Base-by-base conservation (phyloP, 2,888 invertebrate species). In the Erebia palarica region DNA sequence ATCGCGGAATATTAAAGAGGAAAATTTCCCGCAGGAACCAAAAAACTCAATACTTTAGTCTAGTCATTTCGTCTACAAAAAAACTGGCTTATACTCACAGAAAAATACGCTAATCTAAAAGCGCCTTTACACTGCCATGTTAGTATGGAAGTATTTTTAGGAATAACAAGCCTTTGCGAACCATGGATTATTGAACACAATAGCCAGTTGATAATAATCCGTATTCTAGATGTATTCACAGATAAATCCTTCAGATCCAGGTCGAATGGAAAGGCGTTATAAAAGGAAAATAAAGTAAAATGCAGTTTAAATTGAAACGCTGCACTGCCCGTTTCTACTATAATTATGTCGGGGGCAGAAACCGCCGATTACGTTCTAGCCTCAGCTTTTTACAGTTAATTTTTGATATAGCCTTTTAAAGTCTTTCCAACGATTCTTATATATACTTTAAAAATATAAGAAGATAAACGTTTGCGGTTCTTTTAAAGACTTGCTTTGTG, bases 281-380 rank as follows among this genome's bases (percentile, higher is more conserved):
- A 21, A 18, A 42, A 53, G n/a, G 64, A 36, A 36, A 53, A 53
- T 14, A 55, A 65, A 16, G 16, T 55, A 55, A 65, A 65, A 55
- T 57, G 57, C 57, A 57, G 66, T 66, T 57, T 58, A 14, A 66
- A 66, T 21, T 57, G 66, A 55, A 66, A 42, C 66, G 66, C 57
- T 36, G 44, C 64, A 55, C 7, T 36, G 36, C 8, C 60, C 68
- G 59, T 47, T 60, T 36, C n/a, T 51, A 55, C 59, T 68, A 55
- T 65, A 67, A 65, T 68, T 60, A 71, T 64, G 58, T 36, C 68
- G 49, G 58, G 58, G 36, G 53, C 68, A 57, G 44, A 64, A 71
- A 68, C 68, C 71, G 71, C 68, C 65, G 60, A 71, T 71, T 71
- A 65, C 47, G 44, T 18, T 58, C 44, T 44, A 58, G 63, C 14